These are phyloP conservation scores for Takifugu rubripes DNA, from an alignment of 2,797 vertebrate species.

Conservation along the genomic window DNA sequence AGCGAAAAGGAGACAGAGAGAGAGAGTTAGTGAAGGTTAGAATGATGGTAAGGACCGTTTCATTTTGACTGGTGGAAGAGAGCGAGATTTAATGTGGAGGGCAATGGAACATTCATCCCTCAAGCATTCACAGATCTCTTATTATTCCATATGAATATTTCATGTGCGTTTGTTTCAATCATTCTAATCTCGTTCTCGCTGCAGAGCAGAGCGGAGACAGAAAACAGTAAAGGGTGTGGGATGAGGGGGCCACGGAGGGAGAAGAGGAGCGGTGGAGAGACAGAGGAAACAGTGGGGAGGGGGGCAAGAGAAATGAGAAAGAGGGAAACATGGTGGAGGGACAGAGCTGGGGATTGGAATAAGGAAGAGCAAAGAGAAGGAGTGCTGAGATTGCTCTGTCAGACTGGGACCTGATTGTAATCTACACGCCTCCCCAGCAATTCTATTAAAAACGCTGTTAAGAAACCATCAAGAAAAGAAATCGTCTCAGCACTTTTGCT, in stretches of 20 bases:
- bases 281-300: neutral
- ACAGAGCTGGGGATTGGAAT: slow-evolving; percentile 46
- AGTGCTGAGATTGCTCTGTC: slow-evolving; percentile 74
- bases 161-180: slow-evolving; percentile 84
- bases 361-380: slow-evolving; percentile 45
- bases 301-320: slow-evolving; percentile 55
- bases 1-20: slow-evolving; percentile 65
- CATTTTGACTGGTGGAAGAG: slow-evolving; percentile 75
- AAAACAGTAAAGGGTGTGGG: slow-evolving; percentile 59
- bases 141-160: slow-evolving; percentile 84
- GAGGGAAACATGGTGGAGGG: slow-evolving; percentile 69
- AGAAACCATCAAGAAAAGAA: slow-evolving; percentile 80
- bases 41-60: slow-evolving; percentile 78
- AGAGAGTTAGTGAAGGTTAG: slow-evolving; percentile 74
- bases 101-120: slow-evolving; percentile 78
- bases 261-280: slow-evolving; percentile 20
- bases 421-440: slow-evolving; percentile 77
- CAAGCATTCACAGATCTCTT: slow-evolving; percentile 77
- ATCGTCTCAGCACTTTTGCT: slow-evolving; percentile 79
- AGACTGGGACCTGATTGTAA: slow-evolving; percentile 70
- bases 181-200: slow-evolving; percentile 78
- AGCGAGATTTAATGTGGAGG: slow-evolving; percentile 78
- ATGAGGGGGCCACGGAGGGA: slow-evolving; percentile 29
- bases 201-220: slow-evolving; percentile 64
- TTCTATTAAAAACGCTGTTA: slow-evolving; percentile 81